Evolutionary conservation across 1,140 invertebrate genomes (phyloP).

Genomic region (Anastrepha ludens): DNA sequence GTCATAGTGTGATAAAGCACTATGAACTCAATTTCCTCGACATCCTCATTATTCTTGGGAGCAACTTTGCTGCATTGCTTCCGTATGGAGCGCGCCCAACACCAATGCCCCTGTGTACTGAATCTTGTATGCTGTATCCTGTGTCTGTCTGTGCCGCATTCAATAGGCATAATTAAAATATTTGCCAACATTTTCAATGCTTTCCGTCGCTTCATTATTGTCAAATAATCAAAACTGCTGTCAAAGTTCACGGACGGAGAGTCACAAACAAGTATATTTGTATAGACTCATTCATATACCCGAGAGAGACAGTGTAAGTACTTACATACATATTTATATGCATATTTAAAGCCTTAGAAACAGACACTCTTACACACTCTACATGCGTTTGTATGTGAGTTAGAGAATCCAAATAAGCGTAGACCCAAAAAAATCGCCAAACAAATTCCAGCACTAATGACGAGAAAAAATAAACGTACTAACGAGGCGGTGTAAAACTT

Average conservation of each 20-base stretch:
- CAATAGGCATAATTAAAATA: constrained; percentile 48
- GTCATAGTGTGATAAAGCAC: constrained; percentile 8
- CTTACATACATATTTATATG: neutral
- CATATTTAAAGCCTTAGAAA: neutral
- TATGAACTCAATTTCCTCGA: neutral
- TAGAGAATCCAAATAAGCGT: neutral
- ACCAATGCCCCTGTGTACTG: neutral
- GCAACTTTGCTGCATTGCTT: constrained; percentile 30
- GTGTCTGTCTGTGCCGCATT: constrained; percentile 44
- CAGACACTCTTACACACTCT: too few species aligned
- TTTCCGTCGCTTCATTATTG: constrained; percentile 48
- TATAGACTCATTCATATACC: neutral
- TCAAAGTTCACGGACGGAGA: constrained; percentile 2
- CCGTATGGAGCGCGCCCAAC: neutral
- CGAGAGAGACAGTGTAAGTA: neutral
- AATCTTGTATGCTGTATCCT: neutral
- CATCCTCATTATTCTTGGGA: neutral
- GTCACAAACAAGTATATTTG: neutral
- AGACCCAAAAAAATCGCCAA: neutral
- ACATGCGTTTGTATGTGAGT: too few species aligned
- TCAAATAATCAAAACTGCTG: constrained; percentile 50
- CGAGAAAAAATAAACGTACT: neutral
- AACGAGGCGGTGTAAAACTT: neutral
- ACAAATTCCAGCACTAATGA: constrained; percentile 15
- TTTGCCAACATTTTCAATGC: constrained; percentile 47